Evolutionary conservation across 2,113 vertebrate genomes (phyloP).

Genomic region (Albula goreensis): DNA sequence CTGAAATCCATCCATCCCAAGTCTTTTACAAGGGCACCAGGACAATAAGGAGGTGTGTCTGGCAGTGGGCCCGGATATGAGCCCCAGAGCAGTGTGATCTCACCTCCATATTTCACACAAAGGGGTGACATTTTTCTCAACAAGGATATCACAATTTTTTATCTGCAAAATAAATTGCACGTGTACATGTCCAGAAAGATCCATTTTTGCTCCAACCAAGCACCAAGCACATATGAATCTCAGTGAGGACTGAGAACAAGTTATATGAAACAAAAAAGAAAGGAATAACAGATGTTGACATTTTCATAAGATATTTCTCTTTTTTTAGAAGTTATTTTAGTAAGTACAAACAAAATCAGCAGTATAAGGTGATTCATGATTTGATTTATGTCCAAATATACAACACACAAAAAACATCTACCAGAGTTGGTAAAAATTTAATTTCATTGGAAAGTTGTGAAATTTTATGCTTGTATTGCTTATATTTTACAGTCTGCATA

Average conservation of each 20-base stretch:
- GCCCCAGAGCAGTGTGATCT: background rate
- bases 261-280: too few species aligned
- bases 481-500: too few species aligned
- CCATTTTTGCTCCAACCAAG: background rate
- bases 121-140: background rate
- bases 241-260: background rate
- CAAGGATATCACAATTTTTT: background rate
- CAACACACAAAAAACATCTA: too few species aligned
- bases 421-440: too few species aligned
- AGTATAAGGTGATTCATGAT: too few species aligned
- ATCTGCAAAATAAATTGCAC: background rate
- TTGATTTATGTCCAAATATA: too few species aligned
- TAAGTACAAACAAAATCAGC: too few species aligned
- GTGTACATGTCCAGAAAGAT: background rate
- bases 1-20: background rate
- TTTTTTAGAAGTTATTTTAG: too few species aligned
- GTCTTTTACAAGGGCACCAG: background rate
- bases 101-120: background rate
- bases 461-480: too few species aligned
- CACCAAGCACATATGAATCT: background rate
- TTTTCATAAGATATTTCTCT: too few species aligned
- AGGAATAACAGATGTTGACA: too few species aligned
- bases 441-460: too few species aligned
- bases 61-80: background rate
- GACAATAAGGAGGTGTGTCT: constrained; percentile 3